These are phyloP conservation scores for Eublepharis macularius DNA, from an alignment of 2,113 vertebrate species.

Conservation along the genomic window DNA sequence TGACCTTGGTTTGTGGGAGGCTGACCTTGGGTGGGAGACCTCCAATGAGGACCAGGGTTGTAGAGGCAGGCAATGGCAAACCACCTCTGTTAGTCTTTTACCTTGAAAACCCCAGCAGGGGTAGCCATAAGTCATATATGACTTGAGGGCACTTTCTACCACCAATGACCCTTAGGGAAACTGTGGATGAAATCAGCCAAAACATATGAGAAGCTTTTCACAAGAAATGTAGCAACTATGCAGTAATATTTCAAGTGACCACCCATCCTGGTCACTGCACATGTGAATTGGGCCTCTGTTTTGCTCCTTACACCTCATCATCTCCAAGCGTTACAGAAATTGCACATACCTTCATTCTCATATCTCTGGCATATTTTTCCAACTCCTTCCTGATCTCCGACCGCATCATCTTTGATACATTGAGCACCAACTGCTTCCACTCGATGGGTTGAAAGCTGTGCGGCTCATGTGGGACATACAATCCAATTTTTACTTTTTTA, in stretches of 20 bases:
- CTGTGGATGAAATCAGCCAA: not conserved
- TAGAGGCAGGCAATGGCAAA: too few relatives aligned
- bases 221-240: not conserved
- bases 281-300: not conserved
- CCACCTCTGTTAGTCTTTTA: too few relatives aligned
- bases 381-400: conserved; percentile 91
- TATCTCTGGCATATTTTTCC: conserved; percentile 94
- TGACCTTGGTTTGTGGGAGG: too few relatives aligned
- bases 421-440: conserved; percentile 95
- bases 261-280: not conserved
- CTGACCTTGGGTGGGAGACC: too few relatives aligned
- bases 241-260: not conserved
- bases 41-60: too few relatives aligned
- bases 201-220: not conserved
- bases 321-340: not conserved
- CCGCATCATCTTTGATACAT: conserved; percentile 82
- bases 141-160: too few relatives aligned
- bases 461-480: conserved; percentile 92
- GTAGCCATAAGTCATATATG: too few relatives aligned
- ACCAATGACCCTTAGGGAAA: too few relatives aligned
- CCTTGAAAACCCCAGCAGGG: too few relatives aligned
- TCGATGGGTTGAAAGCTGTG: conserved; percentile 96
- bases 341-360: conserved; percentile 92
- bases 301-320: not conserved
- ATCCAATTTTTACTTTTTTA: conserved; percentile 95